Percentiles rank a stretch among this genome's conserved stretches.
phyloP scores from a whole-genome alignment of 2,113 vertebrate genomes.

The Cygnus buccinator region DNA sequence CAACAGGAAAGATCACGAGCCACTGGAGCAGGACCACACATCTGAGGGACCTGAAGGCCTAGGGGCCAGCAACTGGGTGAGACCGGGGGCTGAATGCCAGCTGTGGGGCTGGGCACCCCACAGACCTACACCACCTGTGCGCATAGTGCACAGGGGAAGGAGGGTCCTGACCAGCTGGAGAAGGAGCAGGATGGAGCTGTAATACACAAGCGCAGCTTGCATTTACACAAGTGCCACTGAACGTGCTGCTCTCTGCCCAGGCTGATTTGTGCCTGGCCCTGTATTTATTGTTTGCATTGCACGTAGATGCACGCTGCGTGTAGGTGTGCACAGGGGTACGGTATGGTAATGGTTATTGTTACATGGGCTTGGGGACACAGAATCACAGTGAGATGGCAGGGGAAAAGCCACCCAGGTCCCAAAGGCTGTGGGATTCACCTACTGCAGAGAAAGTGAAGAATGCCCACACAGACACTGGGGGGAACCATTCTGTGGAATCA shows the following conservation, averaged over 20 bases:
- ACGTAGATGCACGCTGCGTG: neutral
- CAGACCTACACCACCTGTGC: fast-evolving
- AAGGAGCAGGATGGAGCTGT: neutral
- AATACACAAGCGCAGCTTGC: fast-evolving
- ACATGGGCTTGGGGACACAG: fast-evolving
- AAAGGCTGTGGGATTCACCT: neutral
- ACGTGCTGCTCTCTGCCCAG: neutral
- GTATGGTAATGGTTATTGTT: neutral
- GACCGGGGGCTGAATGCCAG: fast-evolving
- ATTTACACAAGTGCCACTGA: neutral
- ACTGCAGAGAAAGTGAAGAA: neutral
- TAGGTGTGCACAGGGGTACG: neutral
- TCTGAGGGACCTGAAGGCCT: neutral
- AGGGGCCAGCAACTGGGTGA: neutral
- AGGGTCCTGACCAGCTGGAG: neutral
- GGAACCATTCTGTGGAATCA: neutral
- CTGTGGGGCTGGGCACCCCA: neutral
- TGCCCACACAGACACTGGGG: fast-evolving
- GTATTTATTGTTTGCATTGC: fast-evolving
- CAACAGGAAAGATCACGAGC: fast-evolving
- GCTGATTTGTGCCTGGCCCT: neutral
- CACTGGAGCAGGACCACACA: neutral
- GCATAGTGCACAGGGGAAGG: neutral
- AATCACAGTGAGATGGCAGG: neutral
- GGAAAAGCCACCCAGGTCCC: neutral